Percentiles rank a stretch among this genome's conserved stretches.
Evolutionary conservation across 2,797 vertebrate genomes (phyloP).

Genomic region (Chloroceryle amazona): DNA sequence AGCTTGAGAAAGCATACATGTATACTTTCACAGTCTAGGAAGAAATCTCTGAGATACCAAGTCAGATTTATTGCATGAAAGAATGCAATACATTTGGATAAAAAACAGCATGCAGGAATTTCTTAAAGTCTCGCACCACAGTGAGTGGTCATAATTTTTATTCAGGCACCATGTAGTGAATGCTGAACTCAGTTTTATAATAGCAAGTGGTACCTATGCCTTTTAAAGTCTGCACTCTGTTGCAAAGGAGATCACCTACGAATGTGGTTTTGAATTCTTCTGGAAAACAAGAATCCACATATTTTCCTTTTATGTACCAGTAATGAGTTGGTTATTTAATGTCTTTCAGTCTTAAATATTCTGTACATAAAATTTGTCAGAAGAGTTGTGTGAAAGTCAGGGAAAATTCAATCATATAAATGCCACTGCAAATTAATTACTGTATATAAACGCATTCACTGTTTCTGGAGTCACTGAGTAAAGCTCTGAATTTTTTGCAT

Average conservation of each 20-base stretch:
- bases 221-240: background rate
- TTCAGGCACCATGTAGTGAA: background rate
- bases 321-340: background rate
- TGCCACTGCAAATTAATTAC: background rate
- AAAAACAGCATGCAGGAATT: background rate
- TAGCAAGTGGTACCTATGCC: background rate
- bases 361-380: background rate
- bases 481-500: background rate
- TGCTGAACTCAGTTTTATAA: background rate
- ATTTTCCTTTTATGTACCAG: background rate
- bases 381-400: background rate
- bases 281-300: background rate
- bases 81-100: background rate
- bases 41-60: background rate
- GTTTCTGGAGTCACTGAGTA: background rate
- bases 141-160: background rate
- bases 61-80: background rate
- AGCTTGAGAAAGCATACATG: fast-evolving
- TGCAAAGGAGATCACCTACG: background rate
- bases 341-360: background rate
- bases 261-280: background rate
- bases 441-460: background rate
- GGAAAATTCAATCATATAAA: background rate
- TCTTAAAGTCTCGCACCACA: background rate
- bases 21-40: background rate